Conservation (phyloP, 2,797 vertebrate genomes). For the Rhyacichthys aspro region DNA sequence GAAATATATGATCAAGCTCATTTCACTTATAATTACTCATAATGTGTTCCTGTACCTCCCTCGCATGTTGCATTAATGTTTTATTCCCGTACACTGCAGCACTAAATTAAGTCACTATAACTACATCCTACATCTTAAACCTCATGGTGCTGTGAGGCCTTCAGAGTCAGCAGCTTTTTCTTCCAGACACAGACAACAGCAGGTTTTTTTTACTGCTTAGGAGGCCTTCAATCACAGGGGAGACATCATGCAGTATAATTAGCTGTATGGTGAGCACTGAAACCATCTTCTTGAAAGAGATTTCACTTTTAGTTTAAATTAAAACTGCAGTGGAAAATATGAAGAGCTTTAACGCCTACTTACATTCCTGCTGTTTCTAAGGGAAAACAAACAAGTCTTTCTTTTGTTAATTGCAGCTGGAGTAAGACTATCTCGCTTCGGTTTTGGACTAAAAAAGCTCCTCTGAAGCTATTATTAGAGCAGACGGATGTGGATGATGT, state of each 20-base stretch:
- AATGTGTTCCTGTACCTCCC: no score
- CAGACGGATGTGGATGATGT: constrained; percentile 8
- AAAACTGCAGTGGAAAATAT: constrained; percentile 9
- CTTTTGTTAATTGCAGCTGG: constrained; percentile 47
- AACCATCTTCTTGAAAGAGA: neutral
- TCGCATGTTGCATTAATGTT: neutral
- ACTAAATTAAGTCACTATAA: neutral
- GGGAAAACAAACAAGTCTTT: constrained; percentile 26
- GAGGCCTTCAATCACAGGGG: constrained; percentile 10
- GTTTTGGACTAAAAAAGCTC: constrained; percentile 28
- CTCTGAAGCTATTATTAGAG: constrained; percentile 59
- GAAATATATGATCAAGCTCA: no score
- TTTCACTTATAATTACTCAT: no score
- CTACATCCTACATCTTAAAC: neutral
- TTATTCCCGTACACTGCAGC: neutral
- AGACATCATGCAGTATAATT: constrained; percentile 11
- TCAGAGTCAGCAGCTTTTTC: constrained; percentile 30
- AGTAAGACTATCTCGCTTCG: constrained; percentile 19
- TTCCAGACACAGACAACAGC: constrained; percentile 14
- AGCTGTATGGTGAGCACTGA: constrained; percentile 4
- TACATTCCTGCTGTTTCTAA: constrained; percentile 16
- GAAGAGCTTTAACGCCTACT: neutral
- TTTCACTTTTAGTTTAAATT: constrained; percentile 8
- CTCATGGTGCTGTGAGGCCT: neutral
- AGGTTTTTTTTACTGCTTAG: constrained; percentile 38